Evolutionary conservation across 2,113 vertebrate genomes (phyloP).

Genomic region (Ivindomyrus marchei): DNA sequence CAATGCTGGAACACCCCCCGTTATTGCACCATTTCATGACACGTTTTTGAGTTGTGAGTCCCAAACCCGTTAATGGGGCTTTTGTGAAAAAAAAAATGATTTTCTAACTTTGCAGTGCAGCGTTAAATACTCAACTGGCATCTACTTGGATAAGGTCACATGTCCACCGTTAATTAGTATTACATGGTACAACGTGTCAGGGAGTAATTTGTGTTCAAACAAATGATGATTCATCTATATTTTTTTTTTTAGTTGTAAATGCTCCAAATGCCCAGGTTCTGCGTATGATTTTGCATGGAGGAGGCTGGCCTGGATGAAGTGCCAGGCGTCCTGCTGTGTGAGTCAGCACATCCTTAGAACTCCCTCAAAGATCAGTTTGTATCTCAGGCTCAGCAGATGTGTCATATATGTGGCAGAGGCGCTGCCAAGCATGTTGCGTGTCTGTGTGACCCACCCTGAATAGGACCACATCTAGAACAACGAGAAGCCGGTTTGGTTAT

Average conservation of each 20-base stretch:
- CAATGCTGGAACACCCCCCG: background rate
- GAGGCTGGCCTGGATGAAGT: background rate
- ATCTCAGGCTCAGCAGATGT: background rate
- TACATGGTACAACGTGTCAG: background rate
- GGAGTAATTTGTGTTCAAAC: background rate
- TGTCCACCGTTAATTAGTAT: background rate
- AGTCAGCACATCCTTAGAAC: background rate
- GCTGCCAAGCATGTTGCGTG: background rate
- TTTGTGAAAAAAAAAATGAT: background rate
- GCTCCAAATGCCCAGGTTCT: background rate
- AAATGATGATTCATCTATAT: background rate
- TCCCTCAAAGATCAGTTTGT: background rate
- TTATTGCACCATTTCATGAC: background rate
- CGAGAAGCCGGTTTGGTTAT: background rate
- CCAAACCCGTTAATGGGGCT: background rate
- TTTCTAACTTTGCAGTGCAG: background rate
- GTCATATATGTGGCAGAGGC: background rate
- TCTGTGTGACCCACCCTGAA: background rate
- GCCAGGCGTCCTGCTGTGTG: background rate
- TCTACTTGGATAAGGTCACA: background rate
- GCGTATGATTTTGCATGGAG: background rate
- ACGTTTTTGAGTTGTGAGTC: background rate
- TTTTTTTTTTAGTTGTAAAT: background rate
- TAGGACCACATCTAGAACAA: background rate
- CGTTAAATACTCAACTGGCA: background rate